Evolutionary conservation across 1,140 invertebrate species (phyloP).

Genomic region (Pseudomyrmex cubaensis): DNA sequence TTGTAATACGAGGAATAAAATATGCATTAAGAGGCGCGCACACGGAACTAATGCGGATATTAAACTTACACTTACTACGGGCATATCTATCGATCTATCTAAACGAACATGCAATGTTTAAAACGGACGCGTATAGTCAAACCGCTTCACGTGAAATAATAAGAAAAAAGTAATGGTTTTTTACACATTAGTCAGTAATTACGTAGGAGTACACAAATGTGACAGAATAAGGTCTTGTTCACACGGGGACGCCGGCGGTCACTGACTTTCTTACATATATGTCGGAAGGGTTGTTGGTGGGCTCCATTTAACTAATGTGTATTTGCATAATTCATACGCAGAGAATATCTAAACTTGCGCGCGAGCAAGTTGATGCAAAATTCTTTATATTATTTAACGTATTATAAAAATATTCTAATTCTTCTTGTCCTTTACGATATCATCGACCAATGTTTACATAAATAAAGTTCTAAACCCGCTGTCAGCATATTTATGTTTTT

Average conservation of each 20-base stretch:
- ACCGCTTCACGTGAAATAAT: constrained; percentile 21
- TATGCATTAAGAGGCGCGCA: not conserved
- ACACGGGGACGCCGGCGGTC: not conserved
- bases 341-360: not conserved
- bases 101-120: constrained; percentile 36
- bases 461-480: not conserved
- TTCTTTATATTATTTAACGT: not conserved
- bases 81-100: constrained; percentile 34
- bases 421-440: not conserved
- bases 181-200: constrained; percentile 18
- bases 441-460: not conserved
- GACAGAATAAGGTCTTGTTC: not conserved
- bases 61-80: not conserved
- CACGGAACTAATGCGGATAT: constrained; percentile 10
- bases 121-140: constrained; percentile 26
- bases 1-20: constrained; percentile 16
- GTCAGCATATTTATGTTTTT: not conserved
- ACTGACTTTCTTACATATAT: not conserved
- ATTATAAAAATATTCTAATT: not conserved
- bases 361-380: not conserved
- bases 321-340: constrained; percentile 31
- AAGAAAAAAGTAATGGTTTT: constrained; percentile 9
- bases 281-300: not conserved
- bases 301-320: constrained; percentile 15
- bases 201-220: not conserved